phyloP scores from a whole-genome alignment of 1,140 invertebrate genomes.

The Brachionus rubens region DNA sequence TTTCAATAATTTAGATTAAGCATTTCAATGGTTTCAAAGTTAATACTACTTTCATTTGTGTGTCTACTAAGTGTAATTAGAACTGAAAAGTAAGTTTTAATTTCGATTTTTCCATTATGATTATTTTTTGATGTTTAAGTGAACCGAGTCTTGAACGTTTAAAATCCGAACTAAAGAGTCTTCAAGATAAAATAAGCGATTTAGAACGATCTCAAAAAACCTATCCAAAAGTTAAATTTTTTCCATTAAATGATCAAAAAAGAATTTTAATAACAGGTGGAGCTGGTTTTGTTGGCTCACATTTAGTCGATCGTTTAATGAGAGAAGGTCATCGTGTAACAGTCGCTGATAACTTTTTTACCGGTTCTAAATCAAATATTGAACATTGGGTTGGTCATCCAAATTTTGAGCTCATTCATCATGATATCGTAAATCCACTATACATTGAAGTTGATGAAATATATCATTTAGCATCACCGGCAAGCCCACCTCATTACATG shows the following conservation, averaged over 20 bases:
- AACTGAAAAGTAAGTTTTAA: no score
- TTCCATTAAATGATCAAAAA: slow-evolving; percentile 67
- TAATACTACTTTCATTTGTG: no score
- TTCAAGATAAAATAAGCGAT: background rate
- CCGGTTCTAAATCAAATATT: slow-evolving; percentile 89
- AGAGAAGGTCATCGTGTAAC: slow-evolving; percentile 93
- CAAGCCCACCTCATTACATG: slow-evolving; percentile 98
- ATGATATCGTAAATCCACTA: slow-evolving; percentile 95
- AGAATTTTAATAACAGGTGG: slow-evolving; percentile 91
- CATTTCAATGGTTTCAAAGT: no score
- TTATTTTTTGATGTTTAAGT: no score
- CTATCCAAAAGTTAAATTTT: slow-evolving; percentile 45
- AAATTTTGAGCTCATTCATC: slow-evolving; percentile 97
- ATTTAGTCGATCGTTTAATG: slow-evolving; percentile 92
- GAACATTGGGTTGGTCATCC: slow-evolving; percentile 98
- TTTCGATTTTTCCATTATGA: no score
- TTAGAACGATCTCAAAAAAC: slow-evolving; percentile 10
- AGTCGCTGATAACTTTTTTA: slow-evolving; percentile 97
- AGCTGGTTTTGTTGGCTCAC: slow-evolving; percentile 98
- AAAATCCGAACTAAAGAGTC: no score
- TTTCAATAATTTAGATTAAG: no score
- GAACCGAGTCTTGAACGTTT: no score
- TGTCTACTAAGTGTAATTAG: no score
- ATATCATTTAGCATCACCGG: slow-evolving; percentile 96
- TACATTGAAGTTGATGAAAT: slow-evolving; percentile 99